Evolutionary conservation across 2,113 vertebrate genomes (phyloP), one percentile per base, ranked within the genome.

Genomic region (Eptesicus fuscus): DNA sequence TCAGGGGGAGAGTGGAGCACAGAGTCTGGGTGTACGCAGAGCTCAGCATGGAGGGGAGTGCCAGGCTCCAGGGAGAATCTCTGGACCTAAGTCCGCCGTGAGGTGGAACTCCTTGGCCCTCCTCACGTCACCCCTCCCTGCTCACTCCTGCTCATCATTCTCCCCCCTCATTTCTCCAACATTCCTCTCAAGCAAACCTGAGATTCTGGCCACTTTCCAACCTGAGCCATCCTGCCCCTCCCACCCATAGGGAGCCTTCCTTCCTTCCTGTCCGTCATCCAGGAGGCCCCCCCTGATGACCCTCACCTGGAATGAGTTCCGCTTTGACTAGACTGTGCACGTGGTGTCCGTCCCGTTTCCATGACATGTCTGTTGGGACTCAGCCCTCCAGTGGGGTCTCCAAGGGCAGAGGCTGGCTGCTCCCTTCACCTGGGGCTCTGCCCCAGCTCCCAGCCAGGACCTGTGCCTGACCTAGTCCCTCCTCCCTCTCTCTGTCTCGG

Each of bases 401-500:
- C 47, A 13, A 42, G 6, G 30, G 40, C 30, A 14, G 18, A 40
- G 7, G 4, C 13, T 25, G 17, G 17, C 44, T 93, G 77, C n/a
- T 82, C 16, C 35, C 56, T 28, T 69, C 12, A 3, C 10, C 0
- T 20, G 1, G 12, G 74, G 14, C 30, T 56, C 42, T 42, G 51
- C 22, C 13, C 49, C 7, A 8, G 17, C 25, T 28, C 49, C 28
- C 7, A 80, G 51, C 85, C 49, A 35, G 9, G 25, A 32, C 0
- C 12, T 22, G 16, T 16, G 9, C 25, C 84, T 83, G 7, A 69
- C 37, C 37, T 17, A 2, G 3, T 28, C 22, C 73, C 69, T n/a
- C 17, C n/a, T 85, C 49, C 44, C 32, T 89, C 47, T 18, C 79
- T 94, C 71, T 93, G 32, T 67, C 40, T 83, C 10, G 9, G 73